Percentiles rank a stretch among this genome's conserved stretches.
Conservation (phyloP, 2,113 vertebrate species). For the cat (Felis catus) region F.catus_Fca126_mat1.0 CM031426.1:12642501-12643000, state of each 20-base stretch:
- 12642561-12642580: conserved; percentile 80
- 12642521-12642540: conserved; percentile 94
- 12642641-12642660: not conserved
- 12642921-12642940: not conserved
- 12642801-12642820: not conserved
- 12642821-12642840: not conserved
- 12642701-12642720: not conserved
- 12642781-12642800: not conserved
- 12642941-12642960: not conserved
- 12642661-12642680: fast-evolving
- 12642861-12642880: not conserved
- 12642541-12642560: conserved; percentile 93
- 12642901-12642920: not conserved
- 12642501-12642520: conserved; percentile 88
- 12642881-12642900: not conserved
- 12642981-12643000: not conserved
- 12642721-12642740: not conserved
- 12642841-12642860: not conserved
- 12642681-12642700: not conserved
- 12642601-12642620: too few species aligned
- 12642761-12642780: not conserved
- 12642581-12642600: not conserved
- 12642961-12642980: not conserved
- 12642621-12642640: not conserved
- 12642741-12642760: not conserved